Evolutionary conservation across 2,888 invertebrate genomes (phyloP).

Genomic region (Drosophila heteroneura): DNA sequence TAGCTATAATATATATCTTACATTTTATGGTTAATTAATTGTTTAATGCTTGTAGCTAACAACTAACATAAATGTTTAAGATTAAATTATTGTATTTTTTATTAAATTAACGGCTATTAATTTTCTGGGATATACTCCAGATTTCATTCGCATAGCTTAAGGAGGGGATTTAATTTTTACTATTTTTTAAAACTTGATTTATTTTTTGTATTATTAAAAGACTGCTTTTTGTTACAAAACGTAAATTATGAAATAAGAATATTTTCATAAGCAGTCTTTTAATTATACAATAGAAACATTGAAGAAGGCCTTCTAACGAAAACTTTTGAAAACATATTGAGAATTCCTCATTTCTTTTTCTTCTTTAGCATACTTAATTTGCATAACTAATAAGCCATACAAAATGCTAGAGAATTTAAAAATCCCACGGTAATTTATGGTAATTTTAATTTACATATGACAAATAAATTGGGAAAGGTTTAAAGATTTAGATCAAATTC

Average conservation of each 20-base stretch:
- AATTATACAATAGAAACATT: neutral
- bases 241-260: neutral
- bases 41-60: neutral
- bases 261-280: neutral
- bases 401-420: neutral
- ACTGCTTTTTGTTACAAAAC: neutral
- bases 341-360: neutral
- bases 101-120: too few species aligned
- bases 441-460: neutral
- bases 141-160: neutral
- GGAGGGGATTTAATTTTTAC: neutral
- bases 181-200: neutral
- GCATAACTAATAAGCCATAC: conserved; percentile 3
- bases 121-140: neutral
- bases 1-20: too few species aligned
- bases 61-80: neutral
- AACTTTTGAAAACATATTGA: neutral
- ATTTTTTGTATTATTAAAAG: neutral
- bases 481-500: neutral
- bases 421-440: neutral
- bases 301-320: neutral
- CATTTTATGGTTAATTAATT: neutral
- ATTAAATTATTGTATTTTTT: neutral
- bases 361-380: neutral
- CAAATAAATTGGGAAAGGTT: neutral